Base-by-base conservation (phyloP, 2,888 invertebrate genomes). In the Brachylomia viminalis region DNA sequence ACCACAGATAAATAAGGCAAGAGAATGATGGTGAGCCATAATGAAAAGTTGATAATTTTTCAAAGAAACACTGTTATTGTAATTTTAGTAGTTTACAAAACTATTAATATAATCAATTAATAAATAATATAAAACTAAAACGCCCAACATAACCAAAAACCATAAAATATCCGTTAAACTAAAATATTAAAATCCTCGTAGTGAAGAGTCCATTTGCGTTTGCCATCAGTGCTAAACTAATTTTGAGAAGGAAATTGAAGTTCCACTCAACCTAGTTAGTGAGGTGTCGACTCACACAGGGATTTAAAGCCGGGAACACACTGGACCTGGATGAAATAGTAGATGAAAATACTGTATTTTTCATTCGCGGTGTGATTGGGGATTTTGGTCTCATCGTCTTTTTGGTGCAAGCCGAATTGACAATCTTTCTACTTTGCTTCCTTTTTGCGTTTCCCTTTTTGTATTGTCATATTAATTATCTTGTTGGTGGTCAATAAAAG, bases 201-300 rank as follows among this genome's bases (percentile, higher is more conserved):
- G 72, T 71, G 79, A 75, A 67, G 71, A 62, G 74, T 77, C 81
- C 77, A 86, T 84, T 88, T 88, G 78, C 82, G 86, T 83, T 81
- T 75, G 85, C 80, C 86, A 86, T 90, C 89, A 87, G 87, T 88
- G 77, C 85, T 90, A 92, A 92, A 90, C 89, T 90, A 91, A 92
- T 92, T 42, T 92, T 90, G 79, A 90, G 89, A 89, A 87, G 87
- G 89, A 90, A 92, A 92, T 92, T 92, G 91, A 92, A 92, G 92
- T 89, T 87, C 90, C 91, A 90, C 91, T 92, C 91, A 90, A 93
- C 90, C 90, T 86, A 91, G 90, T 91, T 90, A 90, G 88, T 84
- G 80, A 85, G 86, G 83, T 87, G 90, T 87, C 88, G 88, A 84
- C 89, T 90, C 89, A 89, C 73, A 86, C 68, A 30, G 58, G 62